Percentiles rank a stretch among this genome's conserved stretches.
Conservation (phyloP, 1,140 invertebrate species). For the Bradysia coprophila region DNA sequence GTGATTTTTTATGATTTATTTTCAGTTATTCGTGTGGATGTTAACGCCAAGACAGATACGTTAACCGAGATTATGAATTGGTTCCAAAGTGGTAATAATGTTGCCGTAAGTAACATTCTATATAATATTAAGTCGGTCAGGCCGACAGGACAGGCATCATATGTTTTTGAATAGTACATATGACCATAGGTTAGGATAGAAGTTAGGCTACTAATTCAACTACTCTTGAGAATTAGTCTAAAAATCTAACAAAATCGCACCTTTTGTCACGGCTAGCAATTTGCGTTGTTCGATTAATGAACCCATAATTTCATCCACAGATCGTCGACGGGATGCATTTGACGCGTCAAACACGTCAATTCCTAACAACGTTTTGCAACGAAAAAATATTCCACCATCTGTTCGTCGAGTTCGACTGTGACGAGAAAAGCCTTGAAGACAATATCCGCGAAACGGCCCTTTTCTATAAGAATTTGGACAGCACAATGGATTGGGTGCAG, state of each 20-base stretch:
- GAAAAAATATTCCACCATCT: constrained; percentile 66
- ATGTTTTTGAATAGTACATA: too few species aligned
- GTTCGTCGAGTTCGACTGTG: constrained; percentile 84
- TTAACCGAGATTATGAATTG: constrained; percentile 65
- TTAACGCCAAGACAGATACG: constrained; percentile 60
- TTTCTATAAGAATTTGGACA: constrained; percentile 70
- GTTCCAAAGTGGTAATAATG: constrained; percentile 54
- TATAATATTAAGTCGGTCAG: neutral
- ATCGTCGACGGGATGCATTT: constrained; percentile 90
- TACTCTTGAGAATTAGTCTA: neutral
- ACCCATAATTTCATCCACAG: constrained; percentile 22
- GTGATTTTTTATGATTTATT: constrained; percentile 2
- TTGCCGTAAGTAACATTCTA: constrained; percentile 52
- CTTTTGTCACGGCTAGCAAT: neutral
- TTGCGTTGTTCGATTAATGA: too few species aligned
- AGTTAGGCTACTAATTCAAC: too few species aligned
- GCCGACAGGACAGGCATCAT: too few species aligned
- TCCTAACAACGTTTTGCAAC: constrained; percentile 56
- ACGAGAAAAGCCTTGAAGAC: constrained; percentile 62
- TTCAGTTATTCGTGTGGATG: constrained; percentile 25
- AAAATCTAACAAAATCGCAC: neutral
- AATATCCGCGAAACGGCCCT: constrained; percentile 77
- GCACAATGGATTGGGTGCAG: constrained; percentile 36
- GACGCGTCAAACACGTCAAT: constrained; percentile 53
- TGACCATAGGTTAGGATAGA: too few species aligned